Conservation (phyloP, 2,888 invertebrate species). For the Microplitis manilae region DNA sequence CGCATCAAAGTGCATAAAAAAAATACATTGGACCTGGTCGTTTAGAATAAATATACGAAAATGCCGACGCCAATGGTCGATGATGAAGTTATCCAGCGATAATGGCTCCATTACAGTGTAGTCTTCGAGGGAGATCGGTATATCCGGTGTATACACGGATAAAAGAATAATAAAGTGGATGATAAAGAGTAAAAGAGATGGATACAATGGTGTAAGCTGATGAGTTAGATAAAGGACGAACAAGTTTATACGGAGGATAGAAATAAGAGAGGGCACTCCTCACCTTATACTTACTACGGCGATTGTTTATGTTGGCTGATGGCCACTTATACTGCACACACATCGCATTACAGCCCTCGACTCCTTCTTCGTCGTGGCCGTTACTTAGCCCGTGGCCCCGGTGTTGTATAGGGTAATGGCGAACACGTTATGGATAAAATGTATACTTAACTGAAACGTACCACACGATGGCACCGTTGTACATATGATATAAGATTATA, state of each 20-base stretch:
- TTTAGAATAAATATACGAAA: slow-evolving; percentile 45
- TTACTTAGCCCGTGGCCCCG: slow-evolving; percentile 68
- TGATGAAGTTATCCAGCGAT: slow-evolving; percentile 72
- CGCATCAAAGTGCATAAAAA: slow-evolving; percentile 23
- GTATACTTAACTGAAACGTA: slow-evolving; percentile 67
- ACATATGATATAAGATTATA: slow-evolving; percentile 21
- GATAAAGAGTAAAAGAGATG: slow-evolving; percentile 2
- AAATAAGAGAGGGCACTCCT: slow-evolving; percentile 55
- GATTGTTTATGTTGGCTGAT: slow-evolving; percentile 72
- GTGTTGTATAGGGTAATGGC: slow-evolving; percentile 70
- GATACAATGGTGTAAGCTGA: slow-evolving; percentile 4
- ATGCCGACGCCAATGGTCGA: slow-evolving; percentile 63
- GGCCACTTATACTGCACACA: slow-evolving; percentile 71
- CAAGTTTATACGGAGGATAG: slow-evolving; percentile 32
- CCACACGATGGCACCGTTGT: slow-evolving; percentile 45
- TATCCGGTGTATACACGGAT: slow-evolving; percentile 30
- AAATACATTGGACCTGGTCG: slow-evolving; percentile 5
- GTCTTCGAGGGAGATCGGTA: slow-evolving; percentile 46
- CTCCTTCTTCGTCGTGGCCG: slow-evolving; percentile 55
- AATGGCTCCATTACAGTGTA: slow-evolving; percentile 70
- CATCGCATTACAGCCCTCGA: slow-evolving; percentile 63
- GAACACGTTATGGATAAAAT: slow-evolving; percentile 72
- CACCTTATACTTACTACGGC: slow-evolving; percentile 70
- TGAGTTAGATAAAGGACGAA: slow-evolving; percentile 15
- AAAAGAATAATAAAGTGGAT: neutral